Conservation (phyloP, 2,797 vertebrate species). For the Protosalanx chinensis region DNA sequence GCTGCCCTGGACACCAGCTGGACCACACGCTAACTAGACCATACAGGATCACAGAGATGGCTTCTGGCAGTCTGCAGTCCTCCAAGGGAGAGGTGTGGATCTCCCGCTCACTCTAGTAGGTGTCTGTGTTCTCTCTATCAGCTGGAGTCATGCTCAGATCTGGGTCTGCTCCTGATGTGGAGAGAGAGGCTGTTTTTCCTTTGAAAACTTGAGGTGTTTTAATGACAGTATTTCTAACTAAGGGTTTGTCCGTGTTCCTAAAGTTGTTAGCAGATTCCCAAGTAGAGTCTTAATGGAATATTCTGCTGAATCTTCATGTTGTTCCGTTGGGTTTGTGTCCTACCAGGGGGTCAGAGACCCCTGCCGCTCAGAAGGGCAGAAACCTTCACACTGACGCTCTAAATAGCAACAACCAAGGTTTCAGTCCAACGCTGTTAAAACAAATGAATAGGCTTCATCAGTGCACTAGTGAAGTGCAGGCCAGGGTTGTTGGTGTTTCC, state of each 20-base stretch:
- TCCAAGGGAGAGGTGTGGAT: conserved; percentile 57
- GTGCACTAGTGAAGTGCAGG: too few relatives aligned
- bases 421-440: too few relatives aligned
- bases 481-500: too few relatives aligned
- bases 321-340: not conserved
- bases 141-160: conserved; percentile 12
- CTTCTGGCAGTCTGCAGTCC: conserved; percentile 49
- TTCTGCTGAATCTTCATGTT: not conserved
- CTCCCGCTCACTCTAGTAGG: conserved; percentile 55
- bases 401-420: too few relatives aligned
- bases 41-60: conserved; percentile 40
- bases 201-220: too few relatives aligned
- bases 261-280: not conserved
- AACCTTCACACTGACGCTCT: too few relatives aligned
- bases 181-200: not conserved
- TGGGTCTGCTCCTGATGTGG: not conserved
- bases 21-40: not conserved
- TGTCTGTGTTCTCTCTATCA: conserved; percentile 24
- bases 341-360: not conserved
- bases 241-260: too few relatives aligned
- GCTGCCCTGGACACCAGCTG: not conserved
- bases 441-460: too few relatives aligned
- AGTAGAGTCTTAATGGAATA: not conserved
- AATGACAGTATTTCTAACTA: too few relatives aligned
- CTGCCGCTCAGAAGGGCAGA: too few relatives aligned